phyloP scores from a whole-genome alignment of 2,113 vertebrate genomes.

The Physeter macrocephalus region DNA sequence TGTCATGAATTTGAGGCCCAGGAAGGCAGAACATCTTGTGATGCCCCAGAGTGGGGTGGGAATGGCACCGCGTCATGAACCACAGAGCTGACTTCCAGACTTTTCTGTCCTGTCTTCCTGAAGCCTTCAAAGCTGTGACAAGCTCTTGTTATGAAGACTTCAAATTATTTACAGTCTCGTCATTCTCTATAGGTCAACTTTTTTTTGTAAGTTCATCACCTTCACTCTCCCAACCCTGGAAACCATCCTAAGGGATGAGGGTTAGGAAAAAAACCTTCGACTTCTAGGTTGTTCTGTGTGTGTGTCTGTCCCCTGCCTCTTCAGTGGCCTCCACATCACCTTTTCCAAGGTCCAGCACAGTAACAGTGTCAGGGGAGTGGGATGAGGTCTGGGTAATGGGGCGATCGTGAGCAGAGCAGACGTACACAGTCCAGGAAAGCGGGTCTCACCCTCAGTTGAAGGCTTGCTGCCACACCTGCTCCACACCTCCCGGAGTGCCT shows the following conservation, averaged over 20 bases:
- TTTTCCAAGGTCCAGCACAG: neutral
- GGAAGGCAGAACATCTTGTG: neutral
- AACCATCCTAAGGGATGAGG: neutral
- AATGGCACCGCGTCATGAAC: rapidly evolving
- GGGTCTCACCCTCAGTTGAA: neutral
- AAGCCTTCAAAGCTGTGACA: neutral
- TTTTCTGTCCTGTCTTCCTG: neutral
- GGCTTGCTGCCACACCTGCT: neutral
- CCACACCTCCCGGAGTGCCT: neutral
- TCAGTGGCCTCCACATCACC: neutral
- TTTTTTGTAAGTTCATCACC: neutral
- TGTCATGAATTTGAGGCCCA: neutral
- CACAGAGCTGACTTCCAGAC: neutral
- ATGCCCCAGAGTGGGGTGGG: neutral
- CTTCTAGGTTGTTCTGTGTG: neutral
- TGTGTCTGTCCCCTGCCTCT: neutral
- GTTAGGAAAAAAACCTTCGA: neutral
- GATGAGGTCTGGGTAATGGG: neutral
- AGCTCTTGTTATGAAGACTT: neutral
- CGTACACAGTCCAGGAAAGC: neutral
- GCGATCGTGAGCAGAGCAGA: neutral
- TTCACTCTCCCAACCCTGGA: neutral
- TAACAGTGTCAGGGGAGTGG: neutral
- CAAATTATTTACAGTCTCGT: neutral
- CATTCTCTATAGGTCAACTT: neutral